Percentiles rank a stretch among this genome's conserved stretches.
These are phyloP conservation scores for Lethenteron camtschaticum DNA, from an alignment of 2,113 vertebrate genomes.

Conservation along the genomic window DNA sequence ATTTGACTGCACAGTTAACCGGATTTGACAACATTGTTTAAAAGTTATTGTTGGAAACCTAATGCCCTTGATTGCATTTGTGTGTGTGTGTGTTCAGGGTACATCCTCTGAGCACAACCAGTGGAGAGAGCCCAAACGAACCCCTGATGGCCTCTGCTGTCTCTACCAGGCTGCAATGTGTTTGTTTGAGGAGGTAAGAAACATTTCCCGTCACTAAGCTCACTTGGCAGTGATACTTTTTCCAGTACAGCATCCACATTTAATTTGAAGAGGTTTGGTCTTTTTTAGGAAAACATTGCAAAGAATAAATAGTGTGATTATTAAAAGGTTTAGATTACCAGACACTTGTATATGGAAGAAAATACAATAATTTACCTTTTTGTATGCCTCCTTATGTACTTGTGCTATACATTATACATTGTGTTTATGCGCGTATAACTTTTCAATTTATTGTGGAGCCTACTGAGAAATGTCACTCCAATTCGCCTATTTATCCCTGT, in stretches of 20 bases:
- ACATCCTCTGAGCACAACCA: conserved; percentile 81
- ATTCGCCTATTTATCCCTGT: no score
- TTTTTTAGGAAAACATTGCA: no score
- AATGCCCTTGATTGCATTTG: no score
- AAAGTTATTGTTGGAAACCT: no score
- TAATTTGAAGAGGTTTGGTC: no score
- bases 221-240: no score
- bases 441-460: neutral
- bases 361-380: neutral
- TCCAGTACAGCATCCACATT: no score
- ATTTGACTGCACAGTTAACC: conserved; percentile 9
- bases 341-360: neutral
- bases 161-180: conserved; percentile 71
- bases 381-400: neutral
- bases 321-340: neutral
- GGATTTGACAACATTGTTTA: no score
- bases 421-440: neutral
- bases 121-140: conserved; percentile 75
- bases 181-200: conserved; percentile 69
- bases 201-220: neutral
- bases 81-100: conserved; percentile 26
- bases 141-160: conserved; percentile 61
- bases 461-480: neutral
- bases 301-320: neutral
- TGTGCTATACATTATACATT: neutral